These are phyloP conservation scores for Alcedo atthis DNA, from an alignment of 2,797 vertebrate species.

Conservation along the genomic window DNA sequence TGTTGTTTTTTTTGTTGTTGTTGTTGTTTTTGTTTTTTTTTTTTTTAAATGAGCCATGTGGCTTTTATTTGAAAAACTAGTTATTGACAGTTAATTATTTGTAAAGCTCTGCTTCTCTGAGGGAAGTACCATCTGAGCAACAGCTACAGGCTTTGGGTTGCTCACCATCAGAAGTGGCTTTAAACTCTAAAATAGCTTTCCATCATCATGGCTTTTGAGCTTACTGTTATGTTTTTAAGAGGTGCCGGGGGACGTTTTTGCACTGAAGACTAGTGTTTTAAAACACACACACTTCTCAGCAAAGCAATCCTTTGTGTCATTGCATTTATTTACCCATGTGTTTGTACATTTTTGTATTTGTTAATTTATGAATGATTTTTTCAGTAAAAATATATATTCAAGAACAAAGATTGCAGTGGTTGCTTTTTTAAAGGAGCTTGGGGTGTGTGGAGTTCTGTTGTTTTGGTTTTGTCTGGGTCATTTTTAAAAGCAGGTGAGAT, in stretches of 20 bases:
- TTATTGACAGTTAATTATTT: slow-evolving; percentile 35
- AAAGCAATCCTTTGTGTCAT: slow-evolving; percentile 82
- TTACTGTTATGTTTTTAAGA: slow-evolving; percentile 79
- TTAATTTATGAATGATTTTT: slow-evolving; percentile 89
- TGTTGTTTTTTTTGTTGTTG: no score
- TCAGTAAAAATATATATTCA: slow-evolving; percentile 83
- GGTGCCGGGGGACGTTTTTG: slow-evolving; percentile 83
- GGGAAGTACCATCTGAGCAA: background rate
- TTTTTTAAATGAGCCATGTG: slow-evolving; percentile 12
- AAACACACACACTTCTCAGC: slow-evolving; percentile 79
- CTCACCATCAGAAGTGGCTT: slow-evolving; percentile 45
- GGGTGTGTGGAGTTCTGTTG: background rate
- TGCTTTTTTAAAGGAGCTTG: background rate
- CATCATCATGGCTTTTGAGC: slow-evolving; percentile 67
- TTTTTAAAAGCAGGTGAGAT: background rate
- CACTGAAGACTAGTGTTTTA: slow-evolving; percentile 85
- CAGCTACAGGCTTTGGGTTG: background rate
- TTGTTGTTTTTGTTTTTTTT: background rate
- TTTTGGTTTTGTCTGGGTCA: background rate
- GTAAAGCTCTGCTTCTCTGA: slow-evolving; percentile 13
- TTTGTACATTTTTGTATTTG: slow-evolving; percentile 90
- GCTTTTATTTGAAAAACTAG: slow-evolving; percentile 48
- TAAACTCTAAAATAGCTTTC: slow-evolving; percentile 38
- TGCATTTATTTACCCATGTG: slow-evolving; percentile 83
- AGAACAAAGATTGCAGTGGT: slow-evolving; percentile 64